A percentile compares a stretch with the other conserved stretches of the same genome.
These are phyloP conservation scores for Nanorana parkeri DNA, from an alignment of 2,113 vertebrate species.

Conservation along the genomic window DNA sequence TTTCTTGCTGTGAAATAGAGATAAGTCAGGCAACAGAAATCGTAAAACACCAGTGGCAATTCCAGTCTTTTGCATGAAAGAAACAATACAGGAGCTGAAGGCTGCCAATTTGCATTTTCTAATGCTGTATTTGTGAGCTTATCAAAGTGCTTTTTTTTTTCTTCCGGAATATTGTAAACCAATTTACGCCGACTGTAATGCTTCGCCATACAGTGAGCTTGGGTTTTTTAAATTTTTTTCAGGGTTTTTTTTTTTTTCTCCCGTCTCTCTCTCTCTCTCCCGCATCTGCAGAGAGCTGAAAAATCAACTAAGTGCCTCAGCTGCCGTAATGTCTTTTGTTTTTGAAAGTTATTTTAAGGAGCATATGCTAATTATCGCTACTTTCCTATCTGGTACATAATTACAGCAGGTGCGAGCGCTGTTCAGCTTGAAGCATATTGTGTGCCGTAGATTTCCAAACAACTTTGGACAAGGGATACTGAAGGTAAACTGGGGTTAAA, in stretches of 20 bases:
- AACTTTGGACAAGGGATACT: not conserved
- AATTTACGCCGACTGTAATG: conserved; percentile 20
- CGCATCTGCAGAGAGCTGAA: conserved; percentile 33
- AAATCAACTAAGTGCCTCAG: conserved; percentile 38
- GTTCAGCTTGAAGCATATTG: conserved; percentile 16
- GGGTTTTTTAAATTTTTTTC: not conserved
- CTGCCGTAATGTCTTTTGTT: conserved; percentile 47
- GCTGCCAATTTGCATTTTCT: conserved; percentile 57
- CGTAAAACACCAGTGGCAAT: conserved; percentile 64
- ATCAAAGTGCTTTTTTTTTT: conserved; percentile 49
- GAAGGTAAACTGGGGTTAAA: not conserved
- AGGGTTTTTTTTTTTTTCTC: no score
- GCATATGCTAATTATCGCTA: conserved; percentile 34
- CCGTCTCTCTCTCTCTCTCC: not conserved
- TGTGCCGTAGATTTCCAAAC: conserved; percentile 6
- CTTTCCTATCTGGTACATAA: conserved; percentile 14
- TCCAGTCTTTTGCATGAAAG: conserved; percentile 63
- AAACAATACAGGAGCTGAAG: conserved; percentile 63
- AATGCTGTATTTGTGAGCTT: conserved; percentile 53
- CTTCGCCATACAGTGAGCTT: not conserved
- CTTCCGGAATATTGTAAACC: conserved; percentile 48
- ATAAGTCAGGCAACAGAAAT: conserved; percentile 64
- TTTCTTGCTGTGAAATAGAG: conserved; percentile 65
- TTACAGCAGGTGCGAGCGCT: conserved; percentile 43
- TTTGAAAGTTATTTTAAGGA: conserved; percentile 46